These are phyloP conservation scores for Musca vetustissima DNA, from an alignment of 1,140 invertebrate genomes.

Conservation along the genomic window DNA sequence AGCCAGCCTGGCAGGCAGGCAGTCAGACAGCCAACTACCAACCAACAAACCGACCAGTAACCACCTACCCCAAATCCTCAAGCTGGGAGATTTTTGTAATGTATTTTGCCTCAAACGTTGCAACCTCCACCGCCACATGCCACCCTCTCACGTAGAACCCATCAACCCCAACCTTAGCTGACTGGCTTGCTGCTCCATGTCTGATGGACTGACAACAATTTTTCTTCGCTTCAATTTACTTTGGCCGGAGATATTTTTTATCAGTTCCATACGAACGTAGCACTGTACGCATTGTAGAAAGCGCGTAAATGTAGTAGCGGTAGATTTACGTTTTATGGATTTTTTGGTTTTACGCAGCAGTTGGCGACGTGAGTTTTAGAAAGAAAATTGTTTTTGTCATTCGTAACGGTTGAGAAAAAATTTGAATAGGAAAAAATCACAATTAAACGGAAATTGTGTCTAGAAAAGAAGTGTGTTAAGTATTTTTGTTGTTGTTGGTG, in stretches of 20 bases:
- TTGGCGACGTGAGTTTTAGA: no score
- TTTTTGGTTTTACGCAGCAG: no score
- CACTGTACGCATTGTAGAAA: constrained; percentile 11
- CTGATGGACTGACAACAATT: neutral
- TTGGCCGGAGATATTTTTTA: neutral
- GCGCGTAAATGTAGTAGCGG: constrained; percentile 12
- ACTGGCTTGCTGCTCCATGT: neutral
- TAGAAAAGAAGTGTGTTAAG: no score
- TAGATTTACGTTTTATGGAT: no score
- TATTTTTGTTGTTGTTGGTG: no score
- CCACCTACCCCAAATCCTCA: neutral
- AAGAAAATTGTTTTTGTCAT: no score
- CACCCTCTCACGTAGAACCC: neutral
- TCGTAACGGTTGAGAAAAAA: no score
- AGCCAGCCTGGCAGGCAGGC: no score
- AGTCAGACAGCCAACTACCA: neutral
- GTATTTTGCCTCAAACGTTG: neutral
- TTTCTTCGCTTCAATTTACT: neutral
- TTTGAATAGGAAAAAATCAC: no score
- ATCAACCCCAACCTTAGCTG: neutral
- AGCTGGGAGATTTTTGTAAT: neutral
- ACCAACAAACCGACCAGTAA: no score
- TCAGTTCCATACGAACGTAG: constrained; percentile 22
- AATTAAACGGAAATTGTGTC: no score
- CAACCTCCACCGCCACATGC: no score